These are phyloP conservation scores for Gari tellinella DNA, from an alignment of 2,888 invertebrate genomes.

Conservation along the genomic window DNA sequence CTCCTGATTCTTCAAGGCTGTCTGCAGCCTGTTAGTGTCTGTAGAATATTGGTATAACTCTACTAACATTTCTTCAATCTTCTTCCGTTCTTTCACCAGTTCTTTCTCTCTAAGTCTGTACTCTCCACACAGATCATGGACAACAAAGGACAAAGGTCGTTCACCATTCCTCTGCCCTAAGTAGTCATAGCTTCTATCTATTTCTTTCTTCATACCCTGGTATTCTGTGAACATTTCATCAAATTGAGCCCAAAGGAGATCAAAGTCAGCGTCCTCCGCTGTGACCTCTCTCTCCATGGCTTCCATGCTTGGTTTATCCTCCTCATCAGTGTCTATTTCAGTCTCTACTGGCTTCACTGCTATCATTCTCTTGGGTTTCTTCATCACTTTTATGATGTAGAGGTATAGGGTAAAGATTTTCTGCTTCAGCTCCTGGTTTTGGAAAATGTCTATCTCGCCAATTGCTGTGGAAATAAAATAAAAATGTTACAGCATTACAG, in stretches of 20 bases:
- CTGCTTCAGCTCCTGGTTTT: no score
- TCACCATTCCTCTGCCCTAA: slow-evolving; percentile 12
- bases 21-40: slow-evolving; percentile 20
- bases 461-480: no score
- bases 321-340: not conserved
- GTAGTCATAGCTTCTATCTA: slow-evolving; percentile 20
- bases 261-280: slow-evolving; percentile 19
- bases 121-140: slow-evolving; percentile 26
- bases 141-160: slow-evolving; percentile 15
- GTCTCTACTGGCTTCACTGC: no score
- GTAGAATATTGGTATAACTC: slow-evolving; percentile 34
- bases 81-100: slow-evolving; percentile 22
- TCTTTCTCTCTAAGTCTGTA: slow-evolving; percentile 31
- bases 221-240: slow-evolving; percentile 3
- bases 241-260: slow-evolving; percentile 9
- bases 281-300: slow-evolving; percentile 1
- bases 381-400: no score
- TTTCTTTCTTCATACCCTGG: slow-evolving; percentile 23
- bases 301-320: not conserved
- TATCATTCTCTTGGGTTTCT: no score
- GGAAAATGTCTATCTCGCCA: no score
- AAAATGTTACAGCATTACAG: no score
- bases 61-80: slow-evolving; percentile 32
- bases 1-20: slow-evolving; percentile 12
- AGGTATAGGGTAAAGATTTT: no score